phyloP scores from a whole-genome alignment of 2,888 invertebrate genomes.

The Malacosoma neustria region DNA sequence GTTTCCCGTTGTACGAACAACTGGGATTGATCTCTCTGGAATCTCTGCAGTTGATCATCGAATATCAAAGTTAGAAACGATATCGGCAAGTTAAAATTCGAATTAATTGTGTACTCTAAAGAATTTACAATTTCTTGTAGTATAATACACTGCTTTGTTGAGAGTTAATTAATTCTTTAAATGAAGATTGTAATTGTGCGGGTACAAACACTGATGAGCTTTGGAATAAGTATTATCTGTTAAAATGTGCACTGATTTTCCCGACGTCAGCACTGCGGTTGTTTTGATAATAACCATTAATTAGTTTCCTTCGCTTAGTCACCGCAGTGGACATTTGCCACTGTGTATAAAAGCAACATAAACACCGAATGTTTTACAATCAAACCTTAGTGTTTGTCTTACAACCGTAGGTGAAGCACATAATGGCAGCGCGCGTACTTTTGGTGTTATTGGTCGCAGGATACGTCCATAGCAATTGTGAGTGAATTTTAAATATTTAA shows the following conservation, averaged over 20 bases:
- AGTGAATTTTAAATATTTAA: conserved; percentile 11
- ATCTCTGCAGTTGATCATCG: too few relatives aligned
- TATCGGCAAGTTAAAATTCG: too few relatives aligned
- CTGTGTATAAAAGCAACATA: conserved; percentile 5
- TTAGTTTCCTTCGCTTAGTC: conserved; percentile 4
- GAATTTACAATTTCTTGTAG: too few relatives aligned
- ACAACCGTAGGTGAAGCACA: conserved; percentile 4
- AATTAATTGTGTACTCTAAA: too few relatives aligned
- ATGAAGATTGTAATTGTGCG: too few relatives aligned
- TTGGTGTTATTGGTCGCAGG: conserved; percentile 26
- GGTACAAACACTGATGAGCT: background rate
- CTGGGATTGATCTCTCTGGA: too few relatives aligned
- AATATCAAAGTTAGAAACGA: too few relatives aligned
- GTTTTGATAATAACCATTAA: background rate
- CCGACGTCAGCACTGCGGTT: background rate
- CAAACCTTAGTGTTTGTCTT: conserved; percentile 15
- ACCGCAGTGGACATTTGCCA: conserved; percentile 1
- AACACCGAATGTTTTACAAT: conserved; percentile 14
- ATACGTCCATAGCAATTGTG: conserved; percentile 26
- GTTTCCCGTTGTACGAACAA: too few relatives aligned
- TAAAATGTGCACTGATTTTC: background rate
- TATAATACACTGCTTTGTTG: too few relatives aligned
- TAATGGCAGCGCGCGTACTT: conserved; percentile 33
- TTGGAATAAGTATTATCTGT: background rate
- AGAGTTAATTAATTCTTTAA: too few relatives aligned